These are phyloP conservation scores for Philopedon plagiatum DNA, from an alignment of 2,888 invertebrate genomes.

Conservation along the genomic window DNA sequence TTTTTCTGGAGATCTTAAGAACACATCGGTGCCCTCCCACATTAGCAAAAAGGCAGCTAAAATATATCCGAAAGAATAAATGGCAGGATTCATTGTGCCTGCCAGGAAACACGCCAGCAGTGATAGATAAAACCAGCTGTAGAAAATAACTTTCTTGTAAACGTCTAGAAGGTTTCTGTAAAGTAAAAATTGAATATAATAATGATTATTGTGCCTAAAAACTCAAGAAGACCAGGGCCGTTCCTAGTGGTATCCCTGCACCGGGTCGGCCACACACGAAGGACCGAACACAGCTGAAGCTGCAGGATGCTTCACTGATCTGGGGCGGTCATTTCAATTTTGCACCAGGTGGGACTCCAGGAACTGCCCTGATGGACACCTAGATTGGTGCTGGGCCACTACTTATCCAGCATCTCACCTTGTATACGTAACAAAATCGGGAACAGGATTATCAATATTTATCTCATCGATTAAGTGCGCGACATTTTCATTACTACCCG, in stretches of 20 bases:
- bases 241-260: too few relatives aligned
- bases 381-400: too few relatives aligned
- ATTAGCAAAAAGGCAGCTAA: constrained; percentile 24
- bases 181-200: too few relatives aligned
- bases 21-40: constrained; percentile 45
- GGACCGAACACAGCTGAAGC: too few relatives aligned
- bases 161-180: constrained; percentile 39
- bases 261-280: too few relatives aligned
- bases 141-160: constrained; percentile 35
- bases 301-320: too few relatives aligned
- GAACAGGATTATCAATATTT: constrained; percentile 44
- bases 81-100: constrained; percentile 32
- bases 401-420: too few relatives aligned
- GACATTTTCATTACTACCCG: constrained; percentile 41
- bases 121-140: constrained; percentile 32
- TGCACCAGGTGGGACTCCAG: too few relatives aligned
- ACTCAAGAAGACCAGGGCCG: too few relatives aligned
- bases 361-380: too few relatives aligned
- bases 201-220: too few relatives aligned
- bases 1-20: constrained; percentile 27
- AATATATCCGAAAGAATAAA: constrained; percentile 45
- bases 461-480: constrained; percentile 23
- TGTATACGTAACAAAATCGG: constrained; percentile 44
- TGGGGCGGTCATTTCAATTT: too few relatives aligned
- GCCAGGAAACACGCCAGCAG: constrained; percentile 35